Conservation (phyloP, 30 jellyfish, hydroid and myxozoan genomes). For the Pseudorhiza aurosa region DNA sequence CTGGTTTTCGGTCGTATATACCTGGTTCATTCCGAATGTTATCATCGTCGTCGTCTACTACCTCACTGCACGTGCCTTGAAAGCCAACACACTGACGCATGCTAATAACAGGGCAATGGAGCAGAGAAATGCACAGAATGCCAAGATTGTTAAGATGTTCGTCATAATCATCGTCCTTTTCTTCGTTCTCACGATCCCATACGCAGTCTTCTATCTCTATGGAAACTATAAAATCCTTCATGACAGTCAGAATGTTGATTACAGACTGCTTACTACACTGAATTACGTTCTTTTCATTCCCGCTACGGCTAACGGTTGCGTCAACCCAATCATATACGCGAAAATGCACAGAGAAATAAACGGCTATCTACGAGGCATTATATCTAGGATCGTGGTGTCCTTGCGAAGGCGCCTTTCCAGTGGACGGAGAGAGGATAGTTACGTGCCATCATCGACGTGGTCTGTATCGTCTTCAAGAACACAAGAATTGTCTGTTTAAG, state of each 20-base stretch:
- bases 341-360: slow-evolving; percentile 37
- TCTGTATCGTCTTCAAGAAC: background rate
- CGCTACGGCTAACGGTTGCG: slow-evolving; percentile 28
- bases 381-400: background rate
- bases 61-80: slow-evolving; percentile 18
- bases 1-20: background rate
- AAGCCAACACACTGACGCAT: slow-evolving; percentile 16
- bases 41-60: slow-evolving; percentile 4
- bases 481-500: too few relatives aligned
- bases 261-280: background rate
- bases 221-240: background rate
- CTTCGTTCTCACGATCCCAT: slow-evolving; percentile 34
- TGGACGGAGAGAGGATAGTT: background rate
- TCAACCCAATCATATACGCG: slow-evolving; percentile 24
- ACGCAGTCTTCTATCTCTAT: slow-evolving; percentile 4
- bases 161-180: slow-evolving; percentile 14
- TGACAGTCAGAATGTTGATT: background rate
- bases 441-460: slow-evolving; percentile 1
- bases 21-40: slow-evolving; percentile 14
- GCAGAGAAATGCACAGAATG: slow-evolving; percentile 30
- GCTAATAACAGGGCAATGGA: slow-evolving; percentile 42
- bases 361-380: background rate
- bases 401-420: background rate
- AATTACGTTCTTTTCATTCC: slow-evolving; percentile 11
- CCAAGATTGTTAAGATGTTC: slow-evolving; percentile 29